Base-by-base conservation (phyloP, 2,888 invertebrate genomes). In the Lasioglossum figueresi region DNA sequence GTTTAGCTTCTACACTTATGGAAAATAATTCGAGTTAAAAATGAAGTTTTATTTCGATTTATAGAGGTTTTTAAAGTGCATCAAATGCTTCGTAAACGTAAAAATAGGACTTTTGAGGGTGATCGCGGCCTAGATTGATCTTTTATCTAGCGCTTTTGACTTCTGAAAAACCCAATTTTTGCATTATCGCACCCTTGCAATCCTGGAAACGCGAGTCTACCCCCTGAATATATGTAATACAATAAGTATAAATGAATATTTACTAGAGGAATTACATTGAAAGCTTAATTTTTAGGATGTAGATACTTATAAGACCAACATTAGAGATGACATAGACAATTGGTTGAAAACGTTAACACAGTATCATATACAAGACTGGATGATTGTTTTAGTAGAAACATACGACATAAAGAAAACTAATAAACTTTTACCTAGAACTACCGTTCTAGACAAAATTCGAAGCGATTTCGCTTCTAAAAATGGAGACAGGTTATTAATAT, bases 401-500 rank as follows among this genome's bases (percentile, higher is more conserved):
- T 97, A 98, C 94, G 99, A 99, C 95, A 97, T 97, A 92, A 97
- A 98, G 93, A 98, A 98, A 95, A 97, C 98, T 77, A 98, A 98
- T 93, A 99, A 99, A 95, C 95, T 99, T 27, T 95, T 99, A 79
- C 98, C 98, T 2, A 96, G 99, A 90, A 98, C 98, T 23, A 99
- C 99, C 4, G 99, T 99, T 37, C 95, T 98, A 91, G 99, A 99
- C 95, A 99, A 99, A 96, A 98, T 99, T 87, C 98, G 98, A 91
- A 97, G 97, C 92, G 99, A 99, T 95, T 99, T 99, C 96, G 98
- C 98, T 79, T 96, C 97, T 37, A 99, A 99, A 95, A 98, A 98
- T 94, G 98, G 96, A 85, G 97, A 97, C 90, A 96, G 97, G 96
- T 96, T 81, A 79, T 72, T 27, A 52, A 59, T 52, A 37, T 68